Evolutionary conservation across 2,113 vertebrate species (phyloP).

Genomic region (Lathamus discolor): DNA sequence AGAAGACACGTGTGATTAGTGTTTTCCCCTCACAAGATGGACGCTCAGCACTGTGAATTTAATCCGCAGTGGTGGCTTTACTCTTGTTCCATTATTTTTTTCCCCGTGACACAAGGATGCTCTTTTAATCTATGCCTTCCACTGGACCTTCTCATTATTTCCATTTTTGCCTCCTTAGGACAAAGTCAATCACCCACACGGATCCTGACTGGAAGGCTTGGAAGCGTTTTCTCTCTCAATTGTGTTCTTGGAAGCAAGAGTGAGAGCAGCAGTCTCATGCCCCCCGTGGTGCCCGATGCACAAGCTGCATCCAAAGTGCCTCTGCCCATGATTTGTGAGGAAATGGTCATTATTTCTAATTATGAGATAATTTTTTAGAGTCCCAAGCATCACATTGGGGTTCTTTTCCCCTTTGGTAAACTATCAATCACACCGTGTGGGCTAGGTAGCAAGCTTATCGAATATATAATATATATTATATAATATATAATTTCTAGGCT

Average conservation of each 20-base stretch:
- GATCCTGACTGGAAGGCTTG: background rate
- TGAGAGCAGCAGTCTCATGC: background rate
- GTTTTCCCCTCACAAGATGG: background rate
- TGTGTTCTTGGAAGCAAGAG: background rate
- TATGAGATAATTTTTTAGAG: background rate
- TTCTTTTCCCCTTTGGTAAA: background rate
- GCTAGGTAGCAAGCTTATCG: background rate
- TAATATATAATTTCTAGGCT: too few species aligned
- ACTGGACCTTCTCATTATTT: background rate
- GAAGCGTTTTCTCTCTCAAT: background rate
- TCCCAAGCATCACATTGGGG: background rate
- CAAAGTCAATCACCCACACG: background rate
- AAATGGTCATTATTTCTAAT: background rate
- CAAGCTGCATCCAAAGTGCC: background rate
- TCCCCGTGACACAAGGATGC: background rate
- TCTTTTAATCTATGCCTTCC: constrained; percentile 31
- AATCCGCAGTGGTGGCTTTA: background rate
- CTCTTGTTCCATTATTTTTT: constrained; percentile 12
- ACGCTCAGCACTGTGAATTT: background rate
- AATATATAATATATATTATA: background rate
- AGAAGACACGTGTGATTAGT: constrained; percentile 36
- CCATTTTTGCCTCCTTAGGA: background rate
- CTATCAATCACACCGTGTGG: background rate
- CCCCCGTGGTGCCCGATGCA: rapidly evolving
- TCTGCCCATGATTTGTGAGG: rapidly evolving